Base-by-base conservation (phyloP, 2,888 invertebrate species). In the Sphecodes monilicornis region DNA sequence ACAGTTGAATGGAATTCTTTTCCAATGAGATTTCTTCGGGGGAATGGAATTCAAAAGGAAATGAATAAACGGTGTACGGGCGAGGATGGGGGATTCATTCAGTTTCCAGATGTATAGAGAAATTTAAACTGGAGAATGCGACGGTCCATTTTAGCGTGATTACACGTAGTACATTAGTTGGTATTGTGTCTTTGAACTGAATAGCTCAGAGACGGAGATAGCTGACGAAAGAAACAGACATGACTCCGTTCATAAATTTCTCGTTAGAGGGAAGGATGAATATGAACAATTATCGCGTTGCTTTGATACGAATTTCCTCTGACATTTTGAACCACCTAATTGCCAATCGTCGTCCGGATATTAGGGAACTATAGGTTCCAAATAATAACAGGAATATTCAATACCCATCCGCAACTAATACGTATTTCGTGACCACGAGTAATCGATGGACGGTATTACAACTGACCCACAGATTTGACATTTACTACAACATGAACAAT, bases 271-370 rank as follows among this genome's bases (percentile, higher is more conserved):
- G 11, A n/a, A 8, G 22, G 3, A 43, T 41, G 41, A 39, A 74
- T 64, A 6, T 6, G 29, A 13, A 50, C 29, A 70, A 26, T 41
- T 50, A 50, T 50, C 8, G 32, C n/a, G n/a, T 5, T 3, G 18
- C 18, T 60, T 29, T 46, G 26, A 16, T n/a, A 8, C 11, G n/a
- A 22, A 10, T 18, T 72, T 29, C 8, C 11, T 29, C n/a, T 57
- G 43, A 73, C 32, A 70, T 43, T 69, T 76, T 22, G 11, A 8
- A 3, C 36, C 8, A 10, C 39, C 4, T 66, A 32, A 26, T 57
- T 32, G 32, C 13, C 50, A n/a, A 68, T 73, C 46, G 43, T n/a
- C n/a, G 50, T 39, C 4, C 75, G 75, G 66, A 83, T 75, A 83
- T 83, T 80, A 72, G 68, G 39, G 43, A 64, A 70, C 74, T 69